phyloP scores from a whole-genome alignment of 64 coral and sea anemone genomes.

The Actinia tenebrosa region DNA sequence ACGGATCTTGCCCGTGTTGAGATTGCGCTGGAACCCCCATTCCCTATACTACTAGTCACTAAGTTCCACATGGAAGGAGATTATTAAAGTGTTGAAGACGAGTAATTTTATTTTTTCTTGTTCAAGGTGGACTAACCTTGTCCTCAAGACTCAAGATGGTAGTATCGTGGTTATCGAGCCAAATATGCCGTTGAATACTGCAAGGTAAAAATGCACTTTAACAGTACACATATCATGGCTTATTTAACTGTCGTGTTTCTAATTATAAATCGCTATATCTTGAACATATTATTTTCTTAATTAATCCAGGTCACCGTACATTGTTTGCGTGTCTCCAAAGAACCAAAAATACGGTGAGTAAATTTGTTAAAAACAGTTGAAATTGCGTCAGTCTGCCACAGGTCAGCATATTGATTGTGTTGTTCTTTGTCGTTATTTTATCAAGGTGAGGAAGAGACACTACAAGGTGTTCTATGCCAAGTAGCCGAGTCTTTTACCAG shows the following conservation, averaged over 20 bases:
- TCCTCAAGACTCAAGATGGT: conserved; percentile 36
- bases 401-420: background rate
- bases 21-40: too few relatives aligned
- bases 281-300: background rate
- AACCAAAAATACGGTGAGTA: conserved; percentile 26
- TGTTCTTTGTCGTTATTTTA: background rate
- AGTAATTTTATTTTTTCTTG: background rate
- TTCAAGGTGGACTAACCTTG: conserved; percentile 29
- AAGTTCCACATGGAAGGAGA: too few relatives aligned
- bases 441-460: background rate
- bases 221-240: too few relatives aligned
- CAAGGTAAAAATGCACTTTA: background rate
- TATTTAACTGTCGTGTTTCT: too few relatives aligned
- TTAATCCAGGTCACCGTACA: conserved; percentile 27
- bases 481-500: conserved; percentile 70
- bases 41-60: too few relatives aligned
- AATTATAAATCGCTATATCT: too few relatives aligned
- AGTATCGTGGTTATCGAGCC: conserved; percentile 39
- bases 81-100: too few relatives aligned
- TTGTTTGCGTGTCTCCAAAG: conserved; percentile 2
- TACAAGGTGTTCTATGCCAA: conserved; percentile 41
- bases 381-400: too few relatives aligned
- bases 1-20: too few relatives aligned
- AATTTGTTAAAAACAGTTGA: background rate
- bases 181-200: conserved; percentile 35